Evolutionary conservation across 1,140 invertebrate genomes (phyloP), one percentile per base, ranked within the genome.

Genomic region (Cyrtorhinus lividipennis): DNA sequence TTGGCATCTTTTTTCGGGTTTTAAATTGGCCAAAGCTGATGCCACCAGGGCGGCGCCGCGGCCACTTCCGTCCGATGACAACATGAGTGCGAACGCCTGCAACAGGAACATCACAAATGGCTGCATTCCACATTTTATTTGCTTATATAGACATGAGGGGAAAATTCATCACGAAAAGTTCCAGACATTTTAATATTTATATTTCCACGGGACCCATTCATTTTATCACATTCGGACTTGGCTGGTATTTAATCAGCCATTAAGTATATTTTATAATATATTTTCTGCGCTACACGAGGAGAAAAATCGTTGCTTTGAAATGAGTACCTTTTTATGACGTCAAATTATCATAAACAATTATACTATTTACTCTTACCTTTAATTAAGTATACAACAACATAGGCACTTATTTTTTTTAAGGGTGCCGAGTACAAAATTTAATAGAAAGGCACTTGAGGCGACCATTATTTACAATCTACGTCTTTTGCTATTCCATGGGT

Each of bases 31-130:
- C 10, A 53, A 12, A 5, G 48, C 10, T 5, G 8, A 10, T 1
- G 26, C 58, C 8, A 59, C 25, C 15, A 99, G 76, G 53, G 96
- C 96, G 27, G 96, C 96, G 48, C 96, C 96, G 69, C 95, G 87
- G 10, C 96, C 96, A 72, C 93, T 97, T 20, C 96, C 96, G 73
- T 99, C 96, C 74, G 98, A 92, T 0, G 95, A 98, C 59, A 99
- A 75, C 92, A 97, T 96, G 27, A 59, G 58, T 10, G 26, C n/a
- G 24, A 26, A 59, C 13, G 24, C 58, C 58, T 59, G 27, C 24
- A 59, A 58, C 48, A 53, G 8, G 30, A 38, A n/a, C n/a, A n/a
- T n/a, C n/a, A n/a, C n/a, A n/a, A n/a, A n/a, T n/a, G n/a, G n/a
- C n/a, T n/a, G n/a, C n/a, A n/a, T n/a, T n/a, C n/a, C n/a, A n/a